Percentiles rank a stretch among this genome's conserved stretches.
These are phyloP conservation scores for Sprattus sprattus DNA, from an alignment of 2,113 vertebrate species.

Conservation along the genomic window DNA sequence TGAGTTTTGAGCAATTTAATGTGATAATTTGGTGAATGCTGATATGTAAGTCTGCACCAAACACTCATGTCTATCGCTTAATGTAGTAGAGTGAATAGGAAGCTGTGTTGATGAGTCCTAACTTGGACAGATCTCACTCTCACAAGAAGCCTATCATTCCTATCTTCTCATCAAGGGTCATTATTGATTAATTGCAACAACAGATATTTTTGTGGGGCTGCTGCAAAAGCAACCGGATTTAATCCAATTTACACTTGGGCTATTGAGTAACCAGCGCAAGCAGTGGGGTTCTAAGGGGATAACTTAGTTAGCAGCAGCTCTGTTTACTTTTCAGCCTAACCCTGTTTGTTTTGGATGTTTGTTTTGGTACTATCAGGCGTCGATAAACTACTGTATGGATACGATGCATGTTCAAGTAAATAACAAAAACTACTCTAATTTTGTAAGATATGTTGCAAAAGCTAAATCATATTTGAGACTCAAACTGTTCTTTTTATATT, in stretches of 20 bases:
- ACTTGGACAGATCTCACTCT: background rate
- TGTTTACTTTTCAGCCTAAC: conserved; percentile 61
- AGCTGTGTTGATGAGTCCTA: background rate
- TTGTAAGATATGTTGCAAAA: background rate
- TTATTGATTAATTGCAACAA: conserved; percentile 60
- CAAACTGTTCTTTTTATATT: background rate
- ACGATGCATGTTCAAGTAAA: background rate
- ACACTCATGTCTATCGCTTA: background rate
- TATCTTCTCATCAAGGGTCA: conserved; percentile 64
- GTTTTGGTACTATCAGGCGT: conserved; percentile 51
- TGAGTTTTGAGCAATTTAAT: background rate
- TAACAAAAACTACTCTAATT: background rate
- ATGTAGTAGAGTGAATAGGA: background rate
- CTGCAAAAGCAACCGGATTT: conserved; percentile 54
- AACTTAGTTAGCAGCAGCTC: conserved; percentile 54
- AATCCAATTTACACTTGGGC: conserved; percentile 66
- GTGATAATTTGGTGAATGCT: background rate
- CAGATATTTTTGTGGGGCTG: conserved; percentile 54
- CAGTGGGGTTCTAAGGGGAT: conserved; percentile 67
- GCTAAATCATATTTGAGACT: background rate
- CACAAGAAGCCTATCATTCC: background rate
- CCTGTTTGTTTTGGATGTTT: conserved; percentile 69
- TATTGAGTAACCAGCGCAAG: conserved; percentile 55
- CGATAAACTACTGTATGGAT: conserved; percentile 54
- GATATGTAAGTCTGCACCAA: background rate